Base-by-base conservation (phyloP, 2,888 invertebrate species). In the Scaptomyza cyrtandrae region DNA sequence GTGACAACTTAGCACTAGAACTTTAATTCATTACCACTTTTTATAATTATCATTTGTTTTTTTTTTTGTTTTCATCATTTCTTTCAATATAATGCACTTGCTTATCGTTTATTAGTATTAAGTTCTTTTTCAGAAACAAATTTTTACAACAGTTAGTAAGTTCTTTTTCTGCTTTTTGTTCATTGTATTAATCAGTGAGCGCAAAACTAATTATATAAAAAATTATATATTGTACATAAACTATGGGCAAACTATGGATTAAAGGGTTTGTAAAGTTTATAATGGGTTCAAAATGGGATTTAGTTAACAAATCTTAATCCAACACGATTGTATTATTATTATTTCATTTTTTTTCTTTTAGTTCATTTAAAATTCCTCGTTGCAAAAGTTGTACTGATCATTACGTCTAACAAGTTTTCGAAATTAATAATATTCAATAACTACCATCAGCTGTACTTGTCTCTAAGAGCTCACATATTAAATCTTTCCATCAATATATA, bases 341-440 rank as follows among this genome's bases (percentile, higher is more conserved):
- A 29, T 27, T 31, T 1, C 0, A 31, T 60, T 3, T 45, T 37
- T 45, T 49, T 50, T 39, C 59, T 35, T 49, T 61, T 41, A 37
- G 46, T 55, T 68, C 57, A 53, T 75, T 68, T 59, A 76, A 88
- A 87, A 87, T 85, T 87, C 89, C 82, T 82, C 87, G 79, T 88
- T 87, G 85, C 89, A 71, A 86, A 79, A 85, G 73, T 89, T 87
- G 82, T 89, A 87, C 87, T 88, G 70, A 70, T 75, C 54, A 63
- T 75, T 72, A 71, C 66, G 73, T 77, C 54, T 71, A 84, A 86
- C 59, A 80, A 74, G 55, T 55, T 62, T 24, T 14, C 31, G 37
- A 57, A 66, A 58, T 27, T 9, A 52, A 52, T 39, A 14, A 14
- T 39, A 14, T 14, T 43, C 31, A 45, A 16, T 27, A 46, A 49